Evolutionary conservation across 2,888 invertebrate genomes (phyloP).

Genomic region (Diabrotica balteata): DNA sequence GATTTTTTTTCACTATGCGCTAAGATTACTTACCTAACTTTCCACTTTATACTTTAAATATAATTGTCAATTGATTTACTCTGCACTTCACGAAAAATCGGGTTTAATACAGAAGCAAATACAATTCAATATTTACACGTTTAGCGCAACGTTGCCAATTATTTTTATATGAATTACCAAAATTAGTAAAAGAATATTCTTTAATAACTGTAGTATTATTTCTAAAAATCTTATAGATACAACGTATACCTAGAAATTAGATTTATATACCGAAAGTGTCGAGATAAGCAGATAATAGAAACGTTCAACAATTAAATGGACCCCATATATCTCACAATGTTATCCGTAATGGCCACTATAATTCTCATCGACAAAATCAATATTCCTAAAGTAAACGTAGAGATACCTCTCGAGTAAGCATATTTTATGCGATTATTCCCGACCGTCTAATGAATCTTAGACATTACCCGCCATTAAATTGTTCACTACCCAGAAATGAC

Average conservation of each 20-base stretch:
- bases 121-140: too few relatives aligned
- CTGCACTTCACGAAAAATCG: too few relatives aligned
- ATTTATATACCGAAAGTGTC: too few relatives aligned
- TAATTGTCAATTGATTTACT: too few relatives aligned
- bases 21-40: too few relatives aligned
- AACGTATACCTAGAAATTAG: not conserved
- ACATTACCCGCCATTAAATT: constrained; percentile 12
- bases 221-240: not conserved
- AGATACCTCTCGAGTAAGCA: constrained; percentile 1
- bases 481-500: constrained; percentile 15
- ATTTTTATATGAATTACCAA: not conserved
- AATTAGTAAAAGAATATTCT: not conserved
- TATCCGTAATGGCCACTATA: not conserved
- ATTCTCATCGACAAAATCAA: not conserved
- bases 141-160: too few relatives aligned
- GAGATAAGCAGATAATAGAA: not conserved
- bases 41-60: too few relatives aligned
- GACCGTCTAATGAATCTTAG: constrained; percentile 18
- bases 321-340: constrained; percentile 1
- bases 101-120: too few relatives aligned
- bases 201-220: not conserved
- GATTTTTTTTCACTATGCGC: too few relatives aligned
- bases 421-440: not conserved
- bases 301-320: not conserved
- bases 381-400: not conserved